Base-by-base conservation (phyloP, 1,140 invertebrate genomes). In the Melipona quadrifasciata region DNA sequence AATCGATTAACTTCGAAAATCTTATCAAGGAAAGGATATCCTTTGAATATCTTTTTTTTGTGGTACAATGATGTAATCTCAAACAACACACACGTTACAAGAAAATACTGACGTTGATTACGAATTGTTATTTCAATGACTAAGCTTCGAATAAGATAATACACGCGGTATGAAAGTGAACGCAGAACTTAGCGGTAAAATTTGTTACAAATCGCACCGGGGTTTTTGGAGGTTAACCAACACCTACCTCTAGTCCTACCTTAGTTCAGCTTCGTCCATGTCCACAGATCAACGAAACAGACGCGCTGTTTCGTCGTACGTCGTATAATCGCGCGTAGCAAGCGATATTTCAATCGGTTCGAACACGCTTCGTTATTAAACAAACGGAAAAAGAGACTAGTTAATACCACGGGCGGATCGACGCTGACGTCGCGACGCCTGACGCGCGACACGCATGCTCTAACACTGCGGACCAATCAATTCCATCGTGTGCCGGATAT, bases 211-310 rank as follows among this genome's bases (percentile, higher is more conserved):
- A 47, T 8, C 39, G 8, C 39, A 47, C 39, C 39, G 39, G 39
- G 39, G 8, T 47, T 47, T 47, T 47, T 47, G 8, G 39, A 84
- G 76, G 58, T 80, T 79, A 73, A 80, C 70, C 58, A 67, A 80
- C 68, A 73, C 71, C 34, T 80, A 67, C 31, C 65, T 67, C 58
- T 24, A 10, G 77, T 27, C 77, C 57, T 90, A 90, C 89, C 88
- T 90, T 73, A 90, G 47, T 67, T 90, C 88, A 11, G 71, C 88
- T n/a, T 88, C 88, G 58, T 90, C 88, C 89, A 90, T 90, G 68
- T 80, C 75, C 39, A 65, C 31, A 34, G 51, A 67, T 58, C 34
- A 51, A 4, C 55, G 51, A 65, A 19, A 27, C 17, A 53, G 57
- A 51, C 73, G 10, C n/a, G 14, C 21, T 19, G 53, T 8, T 64